Conservation (phyloP, 2,797 vertebrate genomes). For the Scarus forsteni region DNA sequence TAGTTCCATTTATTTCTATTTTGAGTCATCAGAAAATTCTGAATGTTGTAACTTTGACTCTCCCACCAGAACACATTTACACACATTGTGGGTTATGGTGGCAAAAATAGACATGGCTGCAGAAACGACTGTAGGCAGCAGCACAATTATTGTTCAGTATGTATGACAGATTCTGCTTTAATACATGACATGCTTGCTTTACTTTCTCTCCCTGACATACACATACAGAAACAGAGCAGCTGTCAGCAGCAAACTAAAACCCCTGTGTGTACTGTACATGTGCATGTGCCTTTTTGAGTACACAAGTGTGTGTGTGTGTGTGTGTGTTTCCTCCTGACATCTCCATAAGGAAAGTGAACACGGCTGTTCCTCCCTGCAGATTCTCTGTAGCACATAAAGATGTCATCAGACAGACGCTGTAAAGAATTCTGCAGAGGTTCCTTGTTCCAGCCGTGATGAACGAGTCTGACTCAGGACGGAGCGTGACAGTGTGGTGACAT, state of each 20-base stretch:
- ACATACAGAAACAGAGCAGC: conserved; percentile 20
- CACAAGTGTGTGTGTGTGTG: not conserved
- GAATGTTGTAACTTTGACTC: conserved; percentile 2
- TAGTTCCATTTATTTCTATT: no score
- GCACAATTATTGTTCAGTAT: conserved; percentile 26
- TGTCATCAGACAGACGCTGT: conserved; percentile 49
- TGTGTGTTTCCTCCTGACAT: conserved; percentile 15
- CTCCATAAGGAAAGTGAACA: conserved; percentile 42
- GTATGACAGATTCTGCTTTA: conserved; percentile 39
- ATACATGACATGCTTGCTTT: conserved; percentile 30
- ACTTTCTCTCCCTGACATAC: conserved; percentile 2
- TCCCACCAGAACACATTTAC: conserved; percentile 3
- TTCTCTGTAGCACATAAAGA: conserved; percentile 63
- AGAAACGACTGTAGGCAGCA: conserved; percentile 38
- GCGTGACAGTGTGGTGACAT: not conserved
- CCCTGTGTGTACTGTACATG: not conserved
- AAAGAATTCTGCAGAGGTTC: conserved; percentile 30
- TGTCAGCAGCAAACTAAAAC: conserved; percentile 26
- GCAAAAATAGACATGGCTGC: conserved; percentile 30
- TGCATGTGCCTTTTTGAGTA: not conserved
- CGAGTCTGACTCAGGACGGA: not conserved
- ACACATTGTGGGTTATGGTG: conserved; percentile 21
- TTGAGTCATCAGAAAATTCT: not conserved
- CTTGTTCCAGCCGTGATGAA: conserved; percentile 21
- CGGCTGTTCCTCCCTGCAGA: conserved; percentile 43